Evolutionary conservation across 2,888 invertebrate genomes (phyloP), one percentile per base, ranked within the genome.

Genomic region (Ectemnius continuus): DNA sequence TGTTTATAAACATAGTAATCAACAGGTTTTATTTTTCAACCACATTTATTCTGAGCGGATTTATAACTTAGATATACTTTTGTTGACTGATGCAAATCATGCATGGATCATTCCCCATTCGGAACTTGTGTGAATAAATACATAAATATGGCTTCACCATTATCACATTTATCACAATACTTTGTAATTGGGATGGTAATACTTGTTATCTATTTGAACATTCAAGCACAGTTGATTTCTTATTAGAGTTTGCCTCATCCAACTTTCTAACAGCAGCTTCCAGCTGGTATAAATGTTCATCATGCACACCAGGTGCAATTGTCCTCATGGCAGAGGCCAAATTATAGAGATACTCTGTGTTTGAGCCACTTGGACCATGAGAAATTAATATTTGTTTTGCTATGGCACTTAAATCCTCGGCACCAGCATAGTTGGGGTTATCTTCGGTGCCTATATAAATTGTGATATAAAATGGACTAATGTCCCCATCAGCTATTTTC

Each of bases 281-380:
- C 47, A 97, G 91, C 20, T 93, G 91, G 88, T 94, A 95, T 2
- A 98, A 91, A 91, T 98, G 98, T 0, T 94, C 92, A 87, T 98
- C 98, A 2, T 93, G 81, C 0, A 94, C 93, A 14, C 94, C 93
- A 0, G 96, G 96, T 45, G 94, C 95, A 36, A 97, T 92, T 57
- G 92, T 89, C 71, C 95, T 92, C 95, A 98, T 96, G 0, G 96
- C 94, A 60, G 94, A 91, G 0, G 96, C 97, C 79, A 98, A 92
- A 84, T 96, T 95, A 84, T 96, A 96, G 0, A 99, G 93, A 92
- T 99, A 99, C 85, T 99, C 99, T 56, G 94, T 94, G 90, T 99
- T 99, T 0, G 95, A 91, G 0, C 99, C 99, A 89, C 98, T 98
- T 0, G 96, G 96, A 0, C 99, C 99, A 18, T 92, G 91, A 14